A percentile compares a stretch with the other conserved stretches of the same genome.
Evolutionary conservation across 2,888 invertebrate species (phyloP).

Genomic region (Hirtodrosophila histrioides): DNA sequence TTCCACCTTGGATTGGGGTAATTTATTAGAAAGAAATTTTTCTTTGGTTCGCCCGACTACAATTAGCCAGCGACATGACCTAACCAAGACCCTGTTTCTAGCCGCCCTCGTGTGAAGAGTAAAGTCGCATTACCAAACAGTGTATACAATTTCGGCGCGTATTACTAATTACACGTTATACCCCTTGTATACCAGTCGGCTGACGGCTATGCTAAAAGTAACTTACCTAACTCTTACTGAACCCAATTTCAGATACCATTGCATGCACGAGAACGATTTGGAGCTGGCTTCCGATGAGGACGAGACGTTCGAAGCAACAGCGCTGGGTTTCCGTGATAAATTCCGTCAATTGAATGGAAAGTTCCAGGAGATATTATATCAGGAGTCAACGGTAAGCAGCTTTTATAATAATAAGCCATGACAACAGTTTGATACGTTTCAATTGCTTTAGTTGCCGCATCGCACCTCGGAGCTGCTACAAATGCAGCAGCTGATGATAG

Average conservation of each 20-base stretch:
- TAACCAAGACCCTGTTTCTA: no score
- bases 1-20: neutral
- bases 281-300: slow-evolving; percentile 89
- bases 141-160: no score
- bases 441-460: slow-evolving; percentile 87
- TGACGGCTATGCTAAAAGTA: no score
- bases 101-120: no score
- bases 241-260: slow-evolving; percentile 87
- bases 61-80: no score
- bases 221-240: neutral
- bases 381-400: slow-evolving; percentile 90
- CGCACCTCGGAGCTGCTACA: slow-evolving; percentile 91
- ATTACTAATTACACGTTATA: no score
- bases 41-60: neutral
- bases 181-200: no score
- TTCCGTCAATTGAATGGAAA: slow-evolving; percentile 90
- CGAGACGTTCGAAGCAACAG: slow-evolving; percentile 88
- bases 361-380: slow-evolving; percentile 89
- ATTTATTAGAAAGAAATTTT: neutral
- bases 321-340: slow-evolving; percentile 88
- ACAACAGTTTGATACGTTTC: slow-evolving; percentile 2
- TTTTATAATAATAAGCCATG: neutral
- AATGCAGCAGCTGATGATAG: slow-evolving; percentile 90
- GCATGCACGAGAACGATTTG: slow-evolving; percentile 86
- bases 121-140: no score